Percentiles rank a stretch among this genome's conserved stretches.
Evolutionary conservation across 2,888 invertebrate genomes (phyloP).

Genomic region (Drosophila lacicola): DNA sequence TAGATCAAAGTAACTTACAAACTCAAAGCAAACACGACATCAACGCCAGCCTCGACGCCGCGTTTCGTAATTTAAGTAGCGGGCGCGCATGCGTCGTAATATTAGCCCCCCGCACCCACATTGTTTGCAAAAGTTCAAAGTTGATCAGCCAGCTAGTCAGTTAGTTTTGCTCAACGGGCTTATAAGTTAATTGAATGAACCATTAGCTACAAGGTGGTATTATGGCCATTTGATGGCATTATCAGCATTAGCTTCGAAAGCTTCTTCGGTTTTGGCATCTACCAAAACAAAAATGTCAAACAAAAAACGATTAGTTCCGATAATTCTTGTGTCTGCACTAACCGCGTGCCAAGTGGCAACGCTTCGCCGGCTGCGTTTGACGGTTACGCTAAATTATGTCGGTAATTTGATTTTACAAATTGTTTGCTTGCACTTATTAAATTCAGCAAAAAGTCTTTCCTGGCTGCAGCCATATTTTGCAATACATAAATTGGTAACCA

Average conservation of each 20-base stretch:
- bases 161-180: slow-evolving; percentile 17
- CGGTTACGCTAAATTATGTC: slow-evolving; percentile 67
- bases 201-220: slow-evolving; percentile 1
- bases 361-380: slow-evolving; percentile 48
- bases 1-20: slow-evolving; percentile 67
- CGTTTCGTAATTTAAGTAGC: slow-evolving; percentile 68
- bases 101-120: slow-evolving; percentile 24
- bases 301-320: slow-evolving; percentile 24
- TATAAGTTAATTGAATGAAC: slow-evolving; percentile 7
- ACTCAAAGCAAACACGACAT: slow-evolving; percentile 62
- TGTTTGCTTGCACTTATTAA: slow-evolving; percentile 71
- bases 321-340: slow-evolving; percentile 19
- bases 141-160: slow-evolving; percentile 51
- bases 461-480: slow-evolving; percentile 49
- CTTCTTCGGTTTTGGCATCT: background rate
- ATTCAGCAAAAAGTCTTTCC: slow-evolving; percentile 27
- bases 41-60: slow-evolving; percentile 20
- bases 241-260: background rate
- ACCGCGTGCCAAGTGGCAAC: slow-evolving; percentile 48
- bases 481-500: slow-evolving; percentile 47
- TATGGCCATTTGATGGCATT: background rate
- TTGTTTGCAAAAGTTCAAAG: slow-evolving; percentile 71
- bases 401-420: slow-evolving; percentile 79
- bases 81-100: slow-evolving; percentile 69
- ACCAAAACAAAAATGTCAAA: background rate